Percentiles rank a stretch among this genome's conserved stretches.
Conservation (phyloP, 2,888 invertebrate species). For the Dryobotodes eremita region DNA sequence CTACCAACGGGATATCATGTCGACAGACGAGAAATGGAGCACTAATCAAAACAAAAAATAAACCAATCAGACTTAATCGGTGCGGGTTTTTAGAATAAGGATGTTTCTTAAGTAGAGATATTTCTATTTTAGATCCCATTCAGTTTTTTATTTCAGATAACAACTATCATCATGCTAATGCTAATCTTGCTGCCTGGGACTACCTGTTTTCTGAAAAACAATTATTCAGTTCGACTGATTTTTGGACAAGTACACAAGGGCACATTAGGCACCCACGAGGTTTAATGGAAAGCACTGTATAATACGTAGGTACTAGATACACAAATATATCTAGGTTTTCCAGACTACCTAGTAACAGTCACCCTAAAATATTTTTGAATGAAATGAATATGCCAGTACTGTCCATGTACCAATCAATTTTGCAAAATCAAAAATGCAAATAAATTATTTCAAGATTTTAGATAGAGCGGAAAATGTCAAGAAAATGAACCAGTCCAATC, state of each 20-base stretch:
- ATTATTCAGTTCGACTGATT: no score
- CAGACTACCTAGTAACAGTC: conserved; percentile 13
- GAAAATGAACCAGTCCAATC: conserved; percentile 40
- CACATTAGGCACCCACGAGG: no score
- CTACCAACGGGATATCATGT: conserved; percentile 73
- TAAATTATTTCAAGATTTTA: conserved; percentile 31
- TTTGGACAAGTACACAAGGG: no score
- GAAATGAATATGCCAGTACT: conserved; percentile 20
- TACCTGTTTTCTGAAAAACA: background rate
- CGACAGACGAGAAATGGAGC: conserved; percentile 71
- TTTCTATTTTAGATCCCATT: conserved; percentile 4
- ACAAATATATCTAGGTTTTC: background rate
- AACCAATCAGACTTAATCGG: conserved; percentile 66
- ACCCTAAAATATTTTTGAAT: conserved; percentile 3
- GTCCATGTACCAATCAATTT: conserved; percentile 48
- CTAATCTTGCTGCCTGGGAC: background rate
- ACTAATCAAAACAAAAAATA: conserved; percentile 69
- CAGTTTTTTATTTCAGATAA: background rate
- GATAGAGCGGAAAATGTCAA: conserved; percentile 52
- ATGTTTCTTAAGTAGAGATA: conserved; percentile 3
- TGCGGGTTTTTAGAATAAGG: conserved; percentile 40
- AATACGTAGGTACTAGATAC: no score
- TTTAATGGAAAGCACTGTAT: no score
- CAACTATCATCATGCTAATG: background rate
- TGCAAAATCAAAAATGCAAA: conserved; percentile 24